These are phyloP conservation scores for Cotesia typhae DNA, from an alignment of 1,140 invertebrate genomes.

Conservation along the genomic window DNA sequence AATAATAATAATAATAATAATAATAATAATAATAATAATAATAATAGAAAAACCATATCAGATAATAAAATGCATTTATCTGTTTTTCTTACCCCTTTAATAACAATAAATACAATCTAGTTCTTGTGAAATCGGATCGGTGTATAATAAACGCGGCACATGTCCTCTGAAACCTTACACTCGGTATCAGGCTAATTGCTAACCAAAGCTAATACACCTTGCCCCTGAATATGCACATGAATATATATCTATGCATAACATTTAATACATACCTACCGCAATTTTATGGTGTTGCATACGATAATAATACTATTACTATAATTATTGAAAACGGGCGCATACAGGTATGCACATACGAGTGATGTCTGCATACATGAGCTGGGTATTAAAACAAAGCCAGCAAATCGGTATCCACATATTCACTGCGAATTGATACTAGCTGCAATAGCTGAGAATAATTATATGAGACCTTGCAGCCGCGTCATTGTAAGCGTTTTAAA, in stretches of 20 bases:
- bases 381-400: constrained; percentile 8
- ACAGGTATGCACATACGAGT: background rate
- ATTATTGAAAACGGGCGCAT: background rate
- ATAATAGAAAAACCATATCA: no score
- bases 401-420: background rate
- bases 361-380: background rate
- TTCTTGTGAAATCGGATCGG: constrained; percentile 1
- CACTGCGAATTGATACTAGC: background rate
- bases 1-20: no score
- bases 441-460: background rate
- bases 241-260: no score
- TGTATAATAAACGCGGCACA: background rate
- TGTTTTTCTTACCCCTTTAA: no score
- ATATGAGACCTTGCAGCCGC: constrained; percentile 14
- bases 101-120: background rate
- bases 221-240: constrained; percentile 2
- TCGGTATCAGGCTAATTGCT: constrained; percentile 1
- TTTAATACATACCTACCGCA: background rate
- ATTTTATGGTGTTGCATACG: constrained; percentile 1
- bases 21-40: no score
- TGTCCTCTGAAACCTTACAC: background rate
- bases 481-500: constrained; percentile 21
- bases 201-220: constrained; percentile 6
- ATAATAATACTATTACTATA: background rate
- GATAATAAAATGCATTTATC: no score